Conservation (phyloP, 2,797 vertebrate species). For the Helarctos malayanus region DNA sequence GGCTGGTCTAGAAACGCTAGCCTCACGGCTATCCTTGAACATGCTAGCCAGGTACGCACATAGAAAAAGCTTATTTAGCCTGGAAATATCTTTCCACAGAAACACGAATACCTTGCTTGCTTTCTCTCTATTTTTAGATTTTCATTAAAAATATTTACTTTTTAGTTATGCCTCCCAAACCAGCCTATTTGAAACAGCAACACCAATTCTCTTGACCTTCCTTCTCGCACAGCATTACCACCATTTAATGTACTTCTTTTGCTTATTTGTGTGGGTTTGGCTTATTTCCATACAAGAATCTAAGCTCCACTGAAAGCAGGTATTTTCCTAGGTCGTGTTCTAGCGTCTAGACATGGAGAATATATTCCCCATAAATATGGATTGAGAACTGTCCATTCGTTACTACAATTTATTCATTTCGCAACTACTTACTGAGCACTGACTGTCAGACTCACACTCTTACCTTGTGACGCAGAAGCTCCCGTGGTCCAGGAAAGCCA, state of each 20-base stretch:
- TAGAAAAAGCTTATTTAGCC: not conserved
- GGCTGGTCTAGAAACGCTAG: no score
- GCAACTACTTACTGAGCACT: not conserved
- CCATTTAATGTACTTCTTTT: not conserved
- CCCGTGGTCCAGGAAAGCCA: not conserved
- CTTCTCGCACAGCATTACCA: not conserved
- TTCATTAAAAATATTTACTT: conserved; percentile 1
- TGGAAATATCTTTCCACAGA: not conserved
- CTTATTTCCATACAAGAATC: not conserved
- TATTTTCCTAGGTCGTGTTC: not conserved
- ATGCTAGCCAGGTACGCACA: not conserved
- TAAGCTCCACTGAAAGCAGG: not conserved
- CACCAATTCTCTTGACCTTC: not conserved
- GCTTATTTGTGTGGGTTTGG: not conserved
- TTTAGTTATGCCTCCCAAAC: not conserved
- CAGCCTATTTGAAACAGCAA: not conserved
- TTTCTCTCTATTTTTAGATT: not conserved
- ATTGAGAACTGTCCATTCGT: not conserved
- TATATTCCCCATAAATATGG: not conserved
- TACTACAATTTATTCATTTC: not conserved
- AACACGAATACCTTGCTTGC: not conserved
- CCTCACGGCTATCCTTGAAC: not conserved
- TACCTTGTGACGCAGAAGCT: not conserved
- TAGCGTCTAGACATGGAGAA: not conserved
- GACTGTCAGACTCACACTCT: not conserved